Evolutionary conservation across 1,140 invertebrate genomes (phyloP).

Genomic region (Trichonephila clavipes): DNA sequence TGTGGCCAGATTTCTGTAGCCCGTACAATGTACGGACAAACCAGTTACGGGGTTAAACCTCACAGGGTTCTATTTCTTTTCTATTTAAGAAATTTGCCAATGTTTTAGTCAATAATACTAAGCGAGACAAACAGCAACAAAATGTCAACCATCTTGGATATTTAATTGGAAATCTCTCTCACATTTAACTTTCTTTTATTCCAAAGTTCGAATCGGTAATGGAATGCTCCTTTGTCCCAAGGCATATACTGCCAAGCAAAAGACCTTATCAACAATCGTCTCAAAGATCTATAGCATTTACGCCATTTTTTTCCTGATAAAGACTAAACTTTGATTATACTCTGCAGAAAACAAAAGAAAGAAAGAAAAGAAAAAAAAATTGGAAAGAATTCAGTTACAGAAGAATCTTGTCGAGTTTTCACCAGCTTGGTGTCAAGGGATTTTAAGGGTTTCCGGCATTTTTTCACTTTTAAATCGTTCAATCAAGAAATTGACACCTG

Average conservation of each 20-base stretch:
- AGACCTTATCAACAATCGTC: background rate
- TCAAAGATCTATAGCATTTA: background rate
- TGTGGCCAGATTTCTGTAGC: too few relatives aligned
- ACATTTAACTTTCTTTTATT: background rate
- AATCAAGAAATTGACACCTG: slow-evolving; percentile 38
- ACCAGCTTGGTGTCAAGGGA: background rate
- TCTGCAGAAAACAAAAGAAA: background rate
- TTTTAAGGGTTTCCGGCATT: background rate
- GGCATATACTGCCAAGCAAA: background rate
- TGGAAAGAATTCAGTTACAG: background rate
- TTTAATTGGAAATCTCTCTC: background rate
- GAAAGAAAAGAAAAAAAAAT: background rate
- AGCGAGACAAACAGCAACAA: background rate
- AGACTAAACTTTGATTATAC: background rate
- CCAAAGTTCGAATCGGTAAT: background rate
- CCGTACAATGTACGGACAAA: too few relatives aligned
- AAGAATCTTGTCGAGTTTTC: background rate
- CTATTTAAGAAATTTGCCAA: background rate
- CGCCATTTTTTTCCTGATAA: background rate
- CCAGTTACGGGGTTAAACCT: too few relatives aligned
- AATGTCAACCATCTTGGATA: background rate
- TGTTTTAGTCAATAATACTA: background rate
- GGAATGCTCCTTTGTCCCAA: background rate
- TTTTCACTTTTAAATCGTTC: background rate
- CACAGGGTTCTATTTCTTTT: background rate